Percentiles rank a stretch among this genome's conserved stretches.
Evolutionary conservation across 2,113 vertebrate species (phyloP).

Genomic region (Furnarius figulus): DNA sequence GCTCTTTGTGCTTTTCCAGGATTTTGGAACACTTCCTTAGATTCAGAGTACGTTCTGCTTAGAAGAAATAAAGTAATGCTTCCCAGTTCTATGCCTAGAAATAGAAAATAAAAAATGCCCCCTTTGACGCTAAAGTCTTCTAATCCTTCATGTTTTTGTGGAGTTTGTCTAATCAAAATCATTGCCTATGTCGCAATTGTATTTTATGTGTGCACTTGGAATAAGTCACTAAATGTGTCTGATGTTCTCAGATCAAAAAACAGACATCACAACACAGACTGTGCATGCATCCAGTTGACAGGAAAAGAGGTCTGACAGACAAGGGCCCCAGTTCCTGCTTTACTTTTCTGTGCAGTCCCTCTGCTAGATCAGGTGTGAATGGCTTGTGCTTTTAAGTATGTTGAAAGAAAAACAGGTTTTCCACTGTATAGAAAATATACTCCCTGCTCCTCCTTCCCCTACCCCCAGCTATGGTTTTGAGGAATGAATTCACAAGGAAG

Average conservation of each 20-base stretch:
- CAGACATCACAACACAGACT: not conserved
- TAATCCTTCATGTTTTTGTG: not conserved
- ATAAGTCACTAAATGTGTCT: not conserved
- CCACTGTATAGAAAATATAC: not conserved
- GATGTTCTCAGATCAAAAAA: not conserved
- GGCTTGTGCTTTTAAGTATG: not conserved
- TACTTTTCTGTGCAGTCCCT: not conserved
- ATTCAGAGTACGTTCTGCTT: not conserved
- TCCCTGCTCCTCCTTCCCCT: no score
- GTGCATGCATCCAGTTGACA: not conserved
- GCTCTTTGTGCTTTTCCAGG: not conserved
- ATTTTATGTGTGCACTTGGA: not conserved
- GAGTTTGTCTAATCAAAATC: not conserved
- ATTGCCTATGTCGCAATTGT: not conserved
- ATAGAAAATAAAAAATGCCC: not conserved
- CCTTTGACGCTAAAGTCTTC: not conserved
- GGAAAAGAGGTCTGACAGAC: not conserved
- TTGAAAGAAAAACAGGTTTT: not conserved
- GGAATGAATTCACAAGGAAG: not conserved
- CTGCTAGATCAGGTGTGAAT: not conserved
- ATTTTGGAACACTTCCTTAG: not conserved
- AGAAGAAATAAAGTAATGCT: not conserved
- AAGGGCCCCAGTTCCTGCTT: not conserved
- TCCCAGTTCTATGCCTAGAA: not conserved
- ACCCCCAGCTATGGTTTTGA: fast-evolving